These are phyloP conservation scores for Heliopora coerulea DNA, from an alignment of 92 coral and sea anemone species.

Conservation along the genomic window DNA sequence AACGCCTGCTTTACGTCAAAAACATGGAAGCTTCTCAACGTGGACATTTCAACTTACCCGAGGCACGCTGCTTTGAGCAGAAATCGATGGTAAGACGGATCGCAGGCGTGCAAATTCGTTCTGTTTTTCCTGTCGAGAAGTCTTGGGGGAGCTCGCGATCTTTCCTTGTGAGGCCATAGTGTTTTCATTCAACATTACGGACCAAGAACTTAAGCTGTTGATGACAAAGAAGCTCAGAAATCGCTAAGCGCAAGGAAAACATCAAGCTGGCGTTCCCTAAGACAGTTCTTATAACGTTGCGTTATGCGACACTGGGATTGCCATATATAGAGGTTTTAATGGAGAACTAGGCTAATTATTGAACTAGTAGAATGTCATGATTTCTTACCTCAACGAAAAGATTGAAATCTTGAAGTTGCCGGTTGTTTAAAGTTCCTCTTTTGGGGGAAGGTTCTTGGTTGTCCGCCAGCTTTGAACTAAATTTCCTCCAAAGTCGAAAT, in stretches of 20 bases:
- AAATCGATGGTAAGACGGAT: slow-evolving; percentile 91
- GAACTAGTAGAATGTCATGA: not conserved
- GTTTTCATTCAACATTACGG: not conserved
- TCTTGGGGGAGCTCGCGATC: not conserved
- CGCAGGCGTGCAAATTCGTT: slow-evolving; percentile 86
- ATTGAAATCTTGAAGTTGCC: not conserved
- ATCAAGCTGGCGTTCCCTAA: no score
- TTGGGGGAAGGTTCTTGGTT: not conserved
- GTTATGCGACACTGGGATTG: no score
- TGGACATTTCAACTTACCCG: slow-evolving; percentile 61
- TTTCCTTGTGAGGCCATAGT: not conserved
- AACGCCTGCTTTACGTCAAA: not conserved
- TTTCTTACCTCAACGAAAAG: slow-evolving; percentile 5
- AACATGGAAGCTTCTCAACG: not conserved
- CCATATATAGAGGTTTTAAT: no score
- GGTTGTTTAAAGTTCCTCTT: not conserved
- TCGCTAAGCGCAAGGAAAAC: no score
- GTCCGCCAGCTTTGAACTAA: slow-evolving; percentile 61
- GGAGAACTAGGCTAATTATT: not conserved
- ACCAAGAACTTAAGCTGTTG: not conserved
- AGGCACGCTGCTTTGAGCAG: slow-evolving; percentile 71
- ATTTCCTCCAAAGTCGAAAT: slow-evolving; percentile 81
- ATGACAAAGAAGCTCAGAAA: no score
- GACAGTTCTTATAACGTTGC: no score
- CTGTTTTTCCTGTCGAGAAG: slow-evolving; percentile 55